Conservation (phyloP, 2,888 invertebrate species). For the Acleris holmiana region DNA sequence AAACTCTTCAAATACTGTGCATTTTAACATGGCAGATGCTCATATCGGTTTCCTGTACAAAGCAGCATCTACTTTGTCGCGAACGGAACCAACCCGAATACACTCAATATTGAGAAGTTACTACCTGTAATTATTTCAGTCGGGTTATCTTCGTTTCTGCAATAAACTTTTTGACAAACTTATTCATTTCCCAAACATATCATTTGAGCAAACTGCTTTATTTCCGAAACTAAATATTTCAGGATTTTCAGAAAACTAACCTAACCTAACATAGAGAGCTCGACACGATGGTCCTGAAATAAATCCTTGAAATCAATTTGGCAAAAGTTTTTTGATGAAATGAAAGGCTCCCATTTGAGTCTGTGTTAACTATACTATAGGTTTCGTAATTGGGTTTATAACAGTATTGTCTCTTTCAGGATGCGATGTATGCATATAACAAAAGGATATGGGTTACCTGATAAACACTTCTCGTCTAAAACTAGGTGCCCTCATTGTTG, state of each 20-base stretch:
- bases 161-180: no score
- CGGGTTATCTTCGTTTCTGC: no score
- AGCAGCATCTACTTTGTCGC: conserved; percentile 53
- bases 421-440: conserved; percentile 66
- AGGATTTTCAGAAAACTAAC: no score
- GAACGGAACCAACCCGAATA: conserved; percentile 45
- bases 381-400: not conserved
- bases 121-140: conserved; percentile 76
- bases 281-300: no score
- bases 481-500: conserved; percentile 67
- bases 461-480: conserved; percentile 63
- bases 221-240: no score
- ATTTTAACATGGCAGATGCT: conserved; percentile 60
- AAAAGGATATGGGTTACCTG: conserved; percentile 62
- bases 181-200: no score
- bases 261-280: no score
- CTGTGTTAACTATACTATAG: no score
- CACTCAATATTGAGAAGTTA: conserved; percentile 62
- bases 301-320: no score
- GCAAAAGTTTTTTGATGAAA: no score
- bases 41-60: conserved; percentile 63
- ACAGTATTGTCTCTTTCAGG: conserved; percentile 47
- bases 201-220: no score
- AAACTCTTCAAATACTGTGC: not conserved
- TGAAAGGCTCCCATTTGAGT: no score